Evolutionary conservation across 2,113 vertebrate species (phyloP), one percentile per base, ranked within the genome.

Genomic region (Eublepharis macularius): DNA sequence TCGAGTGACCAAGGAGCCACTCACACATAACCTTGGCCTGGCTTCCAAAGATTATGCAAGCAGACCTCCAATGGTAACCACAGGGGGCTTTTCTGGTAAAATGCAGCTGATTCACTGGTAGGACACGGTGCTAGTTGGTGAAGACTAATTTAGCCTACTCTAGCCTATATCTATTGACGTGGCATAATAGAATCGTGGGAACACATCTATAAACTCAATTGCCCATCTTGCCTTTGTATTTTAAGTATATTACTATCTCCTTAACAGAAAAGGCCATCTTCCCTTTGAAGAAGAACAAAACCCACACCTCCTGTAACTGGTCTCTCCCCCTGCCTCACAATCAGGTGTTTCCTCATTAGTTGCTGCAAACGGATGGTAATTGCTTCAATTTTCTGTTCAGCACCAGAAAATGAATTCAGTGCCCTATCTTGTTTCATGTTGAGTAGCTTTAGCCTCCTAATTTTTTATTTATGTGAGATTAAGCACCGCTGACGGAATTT

Each of bases 401-500:
- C 69, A 90, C 34, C 54, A 77, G 80, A 85, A 41, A 84, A 76
- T 76, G 78, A 86, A 80, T 92, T 84, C 69, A 60, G 45, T 73
- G 75, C 74, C n/a, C 2, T 70, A 76, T 45, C 36, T 88, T 76
- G 8, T 16, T 87, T 87, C 66, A 87, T 54, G 75, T 83, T 83
- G 54, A 63, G 6, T 74, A 51, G 68, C 51, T 80, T 79, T 83
- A 66, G 86, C 69, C 84, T 81, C 81, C 82, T 84, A 86, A 82
- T 19, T 12, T 76, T 84, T 72, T 83, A 85, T 69, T 75, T 63
- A 89, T 81, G 73, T 69, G 79, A 76, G 63, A 81, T 49, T 84
- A 93, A 93, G 82, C 47, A 80, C 65, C 79, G 60, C 73, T 92
- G 84, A 93, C 82, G 83, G 34, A 80, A 87, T 32, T 91, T 73